A percentile compares a stretch with the other conserved stretches of the same genome.
Evolutionary conservation across 2,113 vertebrate species (phyloP).

Genomic region (Ivindomyrus marchei): DNA sequence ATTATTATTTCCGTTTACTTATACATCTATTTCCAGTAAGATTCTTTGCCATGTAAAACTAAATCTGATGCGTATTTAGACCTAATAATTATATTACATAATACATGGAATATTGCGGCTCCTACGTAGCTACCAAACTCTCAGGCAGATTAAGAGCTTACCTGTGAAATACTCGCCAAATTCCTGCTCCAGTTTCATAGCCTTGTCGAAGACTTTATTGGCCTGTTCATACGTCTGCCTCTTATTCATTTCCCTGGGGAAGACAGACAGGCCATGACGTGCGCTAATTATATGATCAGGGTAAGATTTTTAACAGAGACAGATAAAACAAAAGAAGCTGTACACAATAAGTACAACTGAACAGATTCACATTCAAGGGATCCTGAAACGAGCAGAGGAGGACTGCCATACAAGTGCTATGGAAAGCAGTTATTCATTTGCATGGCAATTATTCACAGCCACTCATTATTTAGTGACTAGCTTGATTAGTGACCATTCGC

Average conservation of each 20-base stretch:
- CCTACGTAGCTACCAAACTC: neutral
- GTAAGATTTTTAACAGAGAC: neutral
- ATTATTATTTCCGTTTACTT: neutral
- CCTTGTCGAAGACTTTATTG: slow-evolving; percentile 97
- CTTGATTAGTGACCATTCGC: neutral
- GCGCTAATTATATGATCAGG: neutral
- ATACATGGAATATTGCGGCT: neutral
- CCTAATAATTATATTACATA: neutral
- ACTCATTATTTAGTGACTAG: neutral
- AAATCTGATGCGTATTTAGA: neutral
- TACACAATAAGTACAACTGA: neutral
- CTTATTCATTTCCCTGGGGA: slow-evolving; percentile 92
- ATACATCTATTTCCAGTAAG: neutral
- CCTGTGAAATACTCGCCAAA: slow-evolving; percentile 99
- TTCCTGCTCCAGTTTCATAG: slow-evolving; percentile 95
- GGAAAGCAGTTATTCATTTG: neutral
- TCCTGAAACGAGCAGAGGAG: neutral
- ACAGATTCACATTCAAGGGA: neutral
- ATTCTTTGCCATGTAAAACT: neutral
- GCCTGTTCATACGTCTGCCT: slow-evolving; percentile 96
- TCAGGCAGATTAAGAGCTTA: slow-evolving; percentile 40
- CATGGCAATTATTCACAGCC: neutral
- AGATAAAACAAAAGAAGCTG: neutral
- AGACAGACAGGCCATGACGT: slow-evolving; percentile 16
- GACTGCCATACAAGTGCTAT: neutral